Evolutionary conservation across 1,140 invertebrate genomes (phyloP).

Genomic region (Conopomorpha cramerella): DNA sequence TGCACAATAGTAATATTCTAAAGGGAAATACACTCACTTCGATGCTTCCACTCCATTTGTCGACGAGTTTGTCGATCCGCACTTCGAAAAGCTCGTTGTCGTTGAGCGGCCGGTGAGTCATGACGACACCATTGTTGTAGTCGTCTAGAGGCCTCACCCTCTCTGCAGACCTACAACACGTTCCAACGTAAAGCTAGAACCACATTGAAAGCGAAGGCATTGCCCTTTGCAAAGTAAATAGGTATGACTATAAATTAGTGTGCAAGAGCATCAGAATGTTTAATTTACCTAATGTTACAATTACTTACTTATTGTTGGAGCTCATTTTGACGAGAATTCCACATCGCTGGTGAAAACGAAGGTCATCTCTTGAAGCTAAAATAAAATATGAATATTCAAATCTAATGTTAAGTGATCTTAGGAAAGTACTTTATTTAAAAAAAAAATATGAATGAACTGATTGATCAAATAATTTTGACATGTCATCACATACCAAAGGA

Average conservation of each 20-base stretch:
- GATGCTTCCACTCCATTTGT: constrained; percentile 92
- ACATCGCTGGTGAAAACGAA: constrained; percentile 87
- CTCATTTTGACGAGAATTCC: constrained; percentile 89
- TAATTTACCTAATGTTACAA: too few species aligned
- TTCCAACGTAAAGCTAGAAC: too few species aligned
- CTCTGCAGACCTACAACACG: constrained; percentile 76
- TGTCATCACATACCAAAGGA: constrained; percentile 14
- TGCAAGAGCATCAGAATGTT: too few species aligned
- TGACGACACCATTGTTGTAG: constrained; percentile 92
- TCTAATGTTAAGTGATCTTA: too few species aligned
- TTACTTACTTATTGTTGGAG: constrained; percentile 65
- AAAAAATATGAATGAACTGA: too few species aligned
- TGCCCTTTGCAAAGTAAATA: too few species aligned
- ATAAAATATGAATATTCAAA: too few species aligned
- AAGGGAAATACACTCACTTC: constrained; percentile 59
- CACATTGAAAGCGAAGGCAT: background rate
- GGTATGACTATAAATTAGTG: too few species aligned
- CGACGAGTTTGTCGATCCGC: constrained; percentile 86
- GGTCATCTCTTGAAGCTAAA: too few species aligned
- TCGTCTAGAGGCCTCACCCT: constrained; percentile 86
- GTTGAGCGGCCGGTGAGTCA: constrained; percentile 84
- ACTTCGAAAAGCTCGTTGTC: constrained; percentile 95
- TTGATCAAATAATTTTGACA: too few species aligned
- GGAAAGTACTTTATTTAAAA: too few species aligned
- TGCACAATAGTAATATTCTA: too few species aligned